These are phyloP conservation scores for Drosophila ambigua DNA, from an alignment of 1,140 invertebrate species.

Conservation along the genomic window DNA sequence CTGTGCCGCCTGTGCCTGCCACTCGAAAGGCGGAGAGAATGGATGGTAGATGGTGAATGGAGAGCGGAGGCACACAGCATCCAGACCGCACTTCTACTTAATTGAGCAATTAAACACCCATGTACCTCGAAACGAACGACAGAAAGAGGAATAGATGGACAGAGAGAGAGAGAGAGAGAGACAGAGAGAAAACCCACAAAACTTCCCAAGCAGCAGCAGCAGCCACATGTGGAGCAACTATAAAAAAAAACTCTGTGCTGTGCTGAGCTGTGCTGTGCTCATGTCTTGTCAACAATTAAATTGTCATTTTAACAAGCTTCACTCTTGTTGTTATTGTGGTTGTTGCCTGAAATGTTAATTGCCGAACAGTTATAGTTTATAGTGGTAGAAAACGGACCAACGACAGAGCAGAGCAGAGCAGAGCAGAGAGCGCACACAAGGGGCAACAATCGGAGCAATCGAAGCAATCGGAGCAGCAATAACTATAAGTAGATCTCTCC, in stretches of 20 bases:
- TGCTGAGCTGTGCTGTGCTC: slow-evolving; percentile 33
- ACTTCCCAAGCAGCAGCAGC: slow-evolving; percentile 57
- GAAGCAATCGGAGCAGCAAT: slow-evolving; percentile 15
- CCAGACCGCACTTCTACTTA: slow-evolving; percentile 77
- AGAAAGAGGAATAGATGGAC: slow-evolving; percentile 4
- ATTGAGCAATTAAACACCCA: slow-evolving; percentile 82
- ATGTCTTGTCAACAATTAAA: slow-evolving; percentile 83
- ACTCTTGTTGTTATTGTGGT: slow-evolving; percentile 64
- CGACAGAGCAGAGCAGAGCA: slow-evolving; percentile 21
- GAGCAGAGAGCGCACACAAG: slow-evolving; percentile 7
- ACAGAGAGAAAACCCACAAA: slow-evolving; percentile 55
- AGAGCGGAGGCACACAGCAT: slow-evolving; percentile 38
- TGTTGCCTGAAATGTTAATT: slow-evolving; percentile 76
- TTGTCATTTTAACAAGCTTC: slow-evolving; percentile 83
- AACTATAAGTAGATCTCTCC: slow-evolving; percentile 11
- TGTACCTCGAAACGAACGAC: slow-evolving; percentile 55
- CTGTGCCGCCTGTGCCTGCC: slow-evolving; percentile 42
- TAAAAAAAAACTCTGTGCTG: slow-evolving; percentile 14
- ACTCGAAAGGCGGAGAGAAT: slow-evolving; percentile 10
- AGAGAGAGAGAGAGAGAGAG: slow-evolving; percentile 35
- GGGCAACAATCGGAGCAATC: slow-evolving; percentile 58
- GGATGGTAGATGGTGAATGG: no score
- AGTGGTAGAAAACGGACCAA: slow-evolving; percentile 56
- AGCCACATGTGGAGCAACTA: slow-evolving; percentile 73
- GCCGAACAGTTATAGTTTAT: slow-evolving; percentile 77